These are phyloP conservation scores for Kuschelorhynchus macadamiae DNA, from an alignment of 2,888 invertebrate species.

Conservation along the genomic window DNA sequence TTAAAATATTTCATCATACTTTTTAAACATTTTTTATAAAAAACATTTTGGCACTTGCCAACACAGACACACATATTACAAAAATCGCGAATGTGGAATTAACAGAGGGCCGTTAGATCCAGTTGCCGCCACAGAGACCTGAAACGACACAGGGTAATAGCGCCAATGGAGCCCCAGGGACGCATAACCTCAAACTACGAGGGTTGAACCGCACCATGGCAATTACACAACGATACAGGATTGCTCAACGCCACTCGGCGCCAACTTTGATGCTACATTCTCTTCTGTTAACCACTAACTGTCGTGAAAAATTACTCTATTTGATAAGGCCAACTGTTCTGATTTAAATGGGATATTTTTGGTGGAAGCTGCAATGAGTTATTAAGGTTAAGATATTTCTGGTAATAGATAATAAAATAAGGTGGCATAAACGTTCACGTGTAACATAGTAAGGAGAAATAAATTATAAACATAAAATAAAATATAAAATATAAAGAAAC, in stretches of 20 bases:
- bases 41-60: neutral
- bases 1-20: no score
- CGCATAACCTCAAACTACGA: conserved; percentile 65
- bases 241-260: conserved; percentile 38
- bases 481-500: no score
- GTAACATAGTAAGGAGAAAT: no score
- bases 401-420: no score
- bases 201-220: conserved; percentile 45
- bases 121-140: conserved; percentile 47
- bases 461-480: no score
- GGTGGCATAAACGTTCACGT: no score
- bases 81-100: conserved; percentile 46
- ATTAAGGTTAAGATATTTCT: no score
- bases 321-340: conserved; percentile 44
- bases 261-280: conserved; percentile 38
- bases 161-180: conserved; percentile 67
- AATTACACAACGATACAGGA: conserved; percentile 51
- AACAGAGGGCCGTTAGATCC: conserved; percentile 41
- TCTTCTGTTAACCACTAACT: conserved; percentile 37
- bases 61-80: conserved; percentile 41
- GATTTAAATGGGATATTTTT: conserved; percentile 42
- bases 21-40: no score
- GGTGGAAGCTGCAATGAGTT: no score
- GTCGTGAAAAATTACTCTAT: conserved; percentile 40
- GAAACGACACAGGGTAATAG: conserved; percentile 65